Base-by-base conservation (phyloP, 2,113 vertebrate species). In the Ornithorhynchus anatinus region DNA sequence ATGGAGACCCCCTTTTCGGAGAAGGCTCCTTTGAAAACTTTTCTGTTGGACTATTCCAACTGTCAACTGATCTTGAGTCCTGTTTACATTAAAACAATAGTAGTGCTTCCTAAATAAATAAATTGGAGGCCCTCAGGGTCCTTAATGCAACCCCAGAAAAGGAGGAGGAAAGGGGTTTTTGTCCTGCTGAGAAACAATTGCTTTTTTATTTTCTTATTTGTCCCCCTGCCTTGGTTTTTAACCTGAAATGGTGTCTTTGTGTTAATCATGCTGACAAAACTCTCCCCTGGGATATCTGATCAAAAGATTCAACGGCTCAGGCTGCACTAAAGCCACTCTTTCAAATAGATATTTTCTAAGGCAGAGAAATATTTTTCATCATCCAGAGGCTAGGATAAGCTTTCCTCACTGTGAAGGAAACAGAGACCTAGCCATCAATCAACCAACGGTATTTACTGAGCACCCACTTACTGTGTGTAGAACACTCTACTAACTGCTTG, bases 21-120 rank as follows among this genome's bases (percentile, higher is more conserved):
- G 89, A 80, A 89, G 79, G 77, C 81, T 77, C 65, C 89, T 92
- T 92, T 94, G 84, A 90, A 84, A 90, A 72, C 0, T 58, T 84
- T 91, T 87, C 4, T 52, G 58, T 75, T 73, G 70, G 76, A 59
- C 78, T 80, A 78, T 92, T 87, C 87, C 80, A 84, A 78, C 87
- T 91, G 87, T 89, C 87, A 89, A 77, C 65, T 70, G 81, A 84
- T 90, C 91, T 86, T 71, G 88, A 91, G 79, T 87, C 84, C 88
- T 84, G 87, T 89, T 91, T 92, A 89, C 80, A 65, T 86, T 93
- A 91, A 89, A 90, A 94, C 90, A 93, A 91, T 91, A 80, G 84
- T 80, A 88, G 81, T 77, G 75, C 80, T 87, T 89, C 89, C 79
- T 88, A 92, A 90, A 91, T 85, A 92, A 92, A 84, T 74, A 89